Percentiles rank a stretch among this genome's conserved stretches.
Evolutionary conservation across 2,888 invertebrate genomes (phyloP).

Genomic region (Automeris io): DNA sequence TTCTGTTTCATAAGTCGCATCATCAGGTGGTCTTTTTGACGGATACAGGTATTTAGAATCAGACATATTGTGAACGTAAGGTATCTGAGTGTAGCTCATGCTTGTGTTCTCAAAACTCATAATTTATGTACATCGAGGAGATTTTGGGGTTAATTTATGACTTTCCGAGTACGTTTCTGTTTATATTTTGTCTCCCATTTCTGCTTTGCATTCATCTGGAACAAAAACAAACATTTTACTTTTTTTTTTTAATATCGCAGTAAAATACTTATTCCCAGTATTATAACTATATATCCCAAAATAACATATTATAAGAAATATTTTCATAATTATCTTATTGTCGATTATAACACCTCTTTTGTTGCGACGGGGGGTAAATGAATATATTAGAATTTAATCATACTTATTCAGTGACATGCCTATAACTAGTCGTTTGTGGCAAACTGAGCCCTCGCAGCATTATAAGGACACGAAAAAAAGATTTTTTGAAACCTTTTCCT

Average conservation of each 20-base stretch:
- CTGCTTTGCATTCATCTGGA: neutral
- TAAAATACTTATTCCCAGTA: too few species aligned
- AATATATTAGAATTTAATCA: too few species aligned
- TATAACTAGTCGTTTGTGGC: too few species aligned
- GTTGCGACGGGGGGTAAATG: too few species aligned
- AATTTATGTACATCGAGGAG: neutral
- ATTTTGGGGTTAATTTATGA: neutral
- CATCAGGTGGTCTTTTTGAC: slow-evolving; percentile 44
- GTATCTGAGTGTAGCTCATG: slow-evolving; percentile 31
- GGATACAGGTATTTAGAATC: slow-evolving; percentile 19
- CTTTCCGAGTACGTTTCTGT: neutral
- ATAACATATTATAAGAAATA: too few species aligned
- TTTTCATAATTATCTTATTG: too few species aligned
- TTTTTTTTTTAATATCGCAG: neutral
- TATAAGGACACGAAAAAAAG: too few species aligned
- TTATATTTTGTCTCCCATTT: neutral
- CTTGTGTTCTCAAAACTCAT: neutral
- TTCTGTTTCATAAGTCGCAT: neutral
- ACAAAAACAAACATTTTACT: neutral
- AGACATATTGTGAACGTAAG: slow-evolving; percentile 28
- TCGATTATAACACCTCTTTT: too few species aligned
- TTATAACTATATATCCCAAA: too few species aligned
- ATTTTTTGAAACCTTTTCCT: too few species aligned
- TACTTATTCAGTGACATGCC: too few species aligned
- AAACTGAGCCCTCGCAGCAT: too few species aligned